Percentiles rank a stretch among this genome's conserved stretches.
phyloP scores from a whole-genome alignment of 1,140 invertebrate genomes.

The Penaeus vannamei region DNA sequence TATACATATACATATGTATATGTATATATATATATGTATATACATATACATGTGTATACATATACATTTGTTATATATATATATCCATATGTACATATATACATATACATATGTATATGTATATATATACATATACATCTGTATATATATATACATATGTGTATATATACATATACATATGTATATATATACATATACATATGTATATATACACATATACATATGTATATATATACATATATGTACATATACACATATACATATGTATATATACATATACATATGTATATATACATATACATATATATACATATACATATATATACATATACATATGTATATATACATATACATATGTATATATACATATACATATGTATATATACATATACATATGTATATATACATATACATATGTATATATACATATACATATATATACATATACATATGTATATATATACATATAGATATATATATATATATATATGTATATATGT shows the following conservation, averaged over 20 bases:
- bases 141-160: not conserved
- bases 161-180: not conserved
- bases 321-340: not conserved
- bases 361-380: not conserved
- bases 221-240: conserved; percentile 21
- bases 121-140: not conserved
- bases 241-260: not conserved
- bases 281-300: too few relatives aligned
- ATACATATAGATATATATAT: conserved; percentile 29
- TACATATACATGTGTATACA: not conserved
- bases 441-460: too few relatives aligned
- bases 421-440: not conserved
- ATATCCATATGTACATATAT: not conserved
- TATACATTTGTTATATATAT: not conserved
- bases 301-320: not conserved
- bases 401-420: not conserved
- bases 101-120: not conserved
- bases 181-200: too few relatives aligned
- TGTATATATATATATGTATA: not conserved
- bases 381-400: not conserved
- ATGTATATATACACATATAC: conserved; percentile 13
- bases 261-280: not conserved
- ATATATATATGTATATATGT: conserved; percentile 31
- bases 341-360: not conserved
- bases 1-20: not conserved